Conservation (phyloP, 2,888 invertebrate species). For the Andricus curvator region DNA sequence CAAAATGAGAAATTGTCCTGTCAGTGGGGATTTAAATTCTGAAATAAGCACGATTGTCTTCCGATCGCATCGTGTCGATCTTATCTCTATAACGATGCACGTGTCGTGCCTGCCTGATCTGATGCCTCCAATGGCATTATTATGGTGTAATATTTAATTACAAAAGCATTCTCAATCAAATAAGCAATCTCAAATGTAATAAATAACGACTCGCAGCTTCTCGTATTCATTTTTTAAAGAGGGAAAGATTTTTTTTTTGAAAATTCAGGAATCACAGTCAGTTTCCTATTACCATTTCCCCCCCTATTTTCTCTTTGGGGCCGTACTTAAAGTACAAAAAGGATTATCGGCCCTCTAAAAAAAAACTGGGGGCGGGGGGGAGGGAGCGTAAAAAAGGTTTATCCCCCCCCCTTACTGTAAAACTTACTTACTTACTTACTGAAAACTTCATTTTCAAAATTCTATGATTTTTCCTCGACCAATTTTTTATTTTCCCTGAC, state of each 20-base stretch:
- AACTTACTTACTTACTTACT: no score
- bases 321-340: no score
- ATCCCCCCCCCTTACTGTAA: no score
- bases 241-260: background rate
- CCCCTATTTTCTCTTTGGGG: no score
- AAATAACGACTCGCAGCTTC: background rate
- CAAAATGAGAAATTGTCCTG: conserved; percentile 31
- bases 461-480: no score
- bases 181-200: background rate
- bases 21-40: conserved; percentile 11
- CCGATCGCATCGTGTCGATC: conserved; percentile 26
- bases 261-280: no score
- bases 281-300: no score
- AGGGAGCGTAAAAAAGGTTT: no score
- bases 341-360: no score
- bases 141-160: conserved; percentile 27
- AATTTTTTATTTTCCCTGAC: no score
- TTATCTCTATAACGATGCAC: conserved; percentile 29
- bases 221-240: background rate
- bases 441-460: no score
- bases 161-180: background rate
- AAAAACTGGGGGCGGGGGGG: no score
- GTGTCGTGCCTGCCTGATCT: background rate
- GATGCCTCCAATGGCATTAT: conserved; percentile 3
- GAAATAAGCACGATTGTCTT: conserved; percentile 36